A percentile compares a stretch with the other conserved stretches of the same genome.
phyloP scores from a whole-genome alignment of 2,888 invertebrate species.

The Rhingia campestris region DNA sequence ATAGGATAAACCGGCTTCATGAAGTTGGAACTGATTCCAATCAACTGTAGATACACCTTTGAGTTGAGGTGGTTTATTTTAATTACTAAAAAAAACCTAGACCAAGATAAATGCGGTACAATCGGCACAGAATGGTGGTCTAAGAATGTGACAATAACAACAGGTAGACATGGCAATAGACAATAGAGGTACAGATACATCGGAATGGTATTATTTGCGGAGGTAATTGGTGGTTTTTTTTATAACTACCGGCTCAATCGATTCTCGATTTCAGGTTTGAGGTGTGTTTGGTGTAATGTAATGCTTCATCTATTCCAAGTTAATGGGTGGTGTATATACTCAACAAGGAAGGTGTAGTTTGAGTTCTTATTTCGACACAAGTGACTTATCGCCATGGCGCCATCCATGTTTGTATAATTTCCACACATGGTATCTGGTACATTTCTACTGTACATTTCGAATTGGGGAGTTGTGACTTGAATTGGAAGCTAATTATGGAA shows the following conservation, averaged over 20 bases:
- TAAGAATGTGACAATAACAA: slow-evolving; percentile 33
- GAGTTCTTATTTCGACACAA: slow-evolving; percentile 2
- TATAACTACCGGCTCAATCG: slow-evolving; percentile 3
- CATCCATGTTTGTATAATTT: neutral
- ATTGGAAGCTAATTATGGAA: no score
- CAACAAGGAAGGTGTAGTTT: slow-evolving; percentile 10
- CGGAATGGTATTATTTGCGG: neutral
- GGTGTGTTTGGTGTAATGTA: slow-evolving; percentile 2
- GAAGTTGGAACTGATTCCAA: neutral
- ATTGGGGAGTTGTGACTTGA: no score
- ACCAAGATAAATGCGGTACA: slow-evolving; percentile 25
- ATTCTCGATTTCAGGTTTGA: neutral
- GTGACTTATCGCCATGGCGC: neutral
- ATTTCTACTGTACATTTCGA: no score
- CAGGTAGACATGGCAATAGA: slow-evolving; percentile 11
- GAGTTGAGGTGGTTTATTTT: slow-evolving; percentile 7
- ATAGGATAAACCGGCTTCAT: slow-evolving; percentile 27
- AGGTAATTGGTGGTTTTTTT: slow-evolving; percentile 4
- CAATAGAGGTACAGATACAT: neutral
- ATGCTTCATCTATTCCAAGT: slow-evolving; percentile 2
- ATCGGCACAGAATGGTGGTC: slow-evolving; percentile 19
- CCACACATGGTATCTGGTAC: neutral
- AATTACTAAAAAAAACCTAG: slow-evolving; percentile 26
- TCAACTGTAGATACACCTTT: neutral
- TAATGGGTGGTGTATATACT: no score